Base-by-base conservation (phyloP, 2,888 invertebrate genomes). In the Rugalucina vietnamica region DNA sequence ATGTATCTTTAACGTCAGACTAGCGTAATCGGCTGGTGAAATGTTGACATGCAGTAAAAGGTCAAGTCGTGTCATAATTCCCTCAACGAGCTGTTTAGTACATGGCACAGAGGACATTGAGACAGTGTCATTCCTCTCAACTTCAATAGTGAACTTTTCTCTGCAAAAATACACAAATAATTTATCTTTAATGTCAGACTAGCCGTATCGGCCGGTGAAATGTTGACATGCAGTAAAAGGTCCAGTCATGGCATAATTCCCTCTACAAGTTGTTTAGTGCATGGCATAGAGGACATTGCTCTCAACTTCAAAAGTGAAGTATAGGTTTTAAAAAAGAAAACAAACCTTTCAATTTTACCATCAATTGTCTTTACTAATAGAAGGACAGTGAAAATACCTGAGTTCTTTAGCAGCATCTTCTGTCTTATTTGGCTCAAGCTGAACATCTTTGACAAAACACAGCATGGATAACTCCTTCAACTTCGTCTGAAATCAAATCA, bases 381-480 rank as follows among this genome's bases (percentile, higher is more conserved):
- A n/a, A n/a, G n/a, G n/a, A n/a, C n/a, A n/a, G n/a, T n/a, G n/a
- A n/a, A n/a, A n/a, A 83, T 76, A 94, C 94, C 93, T 89, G 10
- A 94, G 86, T 36, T 85, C 82, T 71, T 91, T 92, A 8, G 93
- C 92, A 27, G 93, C 88, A 36, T 90, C 88, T 75, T 94, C 94
- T 69, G 90, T 76, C 72, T 93, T 92, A 34, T 85, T 60, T n/a
- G 90, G 87, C 69, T 95, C 94, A 60, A 93, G 74, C 50, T 90
- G 81, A 5, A 95, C 88, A 69, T 93, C 93, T 84, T 95, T 95
- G 50, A 95, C 88, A 88, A 94, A 95, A 81, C 94, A 94, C 50
- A 95, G 87, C 89, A 95, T 93, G 18, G 93, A 90, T 54, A 95
- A 88, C 76, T 95, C 95, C 86, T 94, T 95, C 72, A 89, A 79